Conservation (phyloP, 2,888 invertebrate species). For the Erebia aethiops region DNA sequence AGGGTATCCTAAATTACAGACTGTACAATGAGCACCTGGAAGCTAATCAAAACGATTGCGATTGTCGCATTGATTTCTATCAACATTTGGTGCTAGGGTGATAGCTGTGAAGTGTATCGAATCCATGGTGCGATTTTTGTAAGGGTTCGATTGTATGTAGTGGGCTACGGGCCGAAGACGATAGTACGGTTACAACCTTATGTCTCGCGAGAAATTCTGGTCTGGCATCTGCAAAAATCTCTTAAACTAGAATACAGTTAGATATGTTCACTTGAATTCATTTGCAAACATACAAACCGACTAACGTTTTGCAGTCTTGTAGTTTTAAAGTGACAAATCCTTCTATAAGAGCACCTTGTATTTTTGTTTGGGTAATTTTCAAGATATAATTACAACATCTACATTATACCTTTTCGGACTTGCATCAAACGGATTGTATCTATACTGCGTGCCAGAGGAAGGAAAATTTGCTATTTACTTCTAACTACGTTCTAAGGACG, state of each 20-base stretch:
- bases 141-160: neutral
- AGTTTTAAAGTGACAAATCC: no score
- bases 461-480: neutral
- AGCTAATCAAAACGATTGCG: neutral
- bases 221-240: no score
- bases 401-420: no score
- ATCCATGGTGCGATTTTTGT: conserved; percentile 10
- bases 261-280: no score
- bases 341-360: no score
- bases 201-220: no score
- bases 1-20: no score
- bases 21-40: neutral
- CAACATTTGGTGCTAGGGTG: neutral
- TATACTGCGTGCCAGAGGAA: neutral
- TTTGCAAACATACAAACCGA: no score
- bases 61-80: neutral
- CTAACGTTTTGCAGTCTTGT: no score
- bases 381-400: neutral
- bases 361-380: neutral
- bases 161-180: neutral
- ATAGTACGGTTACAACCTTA: neutral
- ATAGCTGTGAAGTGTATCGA: neutral
- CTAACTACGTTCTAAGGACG: no score
- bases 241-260: no score
- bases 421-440: no score